Evolutionary conservation across 2,797 vertebrate species (phyloP).

Genomic region (Natrix natrix): DNA sequence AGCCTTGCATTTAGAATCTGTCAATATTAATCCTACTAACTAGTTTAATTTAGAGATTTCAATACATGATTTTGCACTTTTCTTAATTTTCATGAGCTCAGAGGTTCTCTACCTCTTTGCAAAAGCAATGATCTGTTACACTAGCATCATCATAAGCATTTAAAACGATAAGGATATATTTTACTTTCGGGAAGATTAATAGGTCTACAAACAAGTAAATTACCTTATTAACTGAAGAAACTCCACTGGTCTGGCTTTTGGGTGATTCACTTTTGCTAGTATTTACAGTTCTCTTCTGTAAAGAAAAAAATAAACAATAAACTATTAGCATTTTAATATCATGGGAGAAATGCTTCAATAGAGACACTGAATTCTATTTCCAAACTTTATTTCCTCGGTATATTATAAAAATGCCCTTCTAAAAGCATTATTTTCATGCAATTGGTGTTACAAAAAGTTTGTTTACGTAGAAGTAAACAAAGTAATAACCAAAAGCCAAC

Average conservation of each 20-base stretch:
- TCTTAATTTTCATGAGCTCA: not conserved
- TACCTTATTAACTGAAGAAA: conserved; percentile 40
- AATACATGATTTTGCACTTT: not conserved
- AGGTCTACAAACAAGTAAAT: conserved; percentile 5
- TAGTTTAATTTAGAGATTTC: not conserved
- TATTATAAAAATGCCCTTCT: not conserved
- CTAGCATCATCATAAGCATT: not conserved
- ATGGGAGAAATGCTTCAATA: not conserved
- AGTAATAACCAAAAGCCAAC: too few relatives aligned
- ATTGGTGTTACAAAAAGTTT: not conserved
- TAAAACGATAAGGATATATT: not conserved
- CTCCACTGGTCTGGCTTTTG: conserved; percentile 29
- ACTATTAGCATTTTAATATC: not conserved
- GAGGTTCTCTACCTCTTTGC: not conserved
- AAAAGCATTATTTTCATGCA: not conserved
- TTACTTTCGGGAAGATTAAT: not conserved
- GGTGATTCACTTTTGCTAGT: conserved; percentile 26
- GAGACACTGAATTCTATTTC: not conserved
- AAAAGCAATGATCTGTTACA: not conserved
- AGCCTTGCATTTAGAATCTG: not conserved
- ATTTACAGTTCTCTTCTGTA: conserved; percentile 50
- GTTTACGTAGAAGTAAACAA: too few relatives aligned
- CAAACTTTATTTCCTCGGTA: too few relatives aligned
- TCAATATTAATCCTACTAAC: not conserved
- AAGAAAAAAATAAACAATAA: not conserved